Base-by-base conservation (phyloP, 2,113 vertebrate genomes). In the Clarias magur region DNA sequence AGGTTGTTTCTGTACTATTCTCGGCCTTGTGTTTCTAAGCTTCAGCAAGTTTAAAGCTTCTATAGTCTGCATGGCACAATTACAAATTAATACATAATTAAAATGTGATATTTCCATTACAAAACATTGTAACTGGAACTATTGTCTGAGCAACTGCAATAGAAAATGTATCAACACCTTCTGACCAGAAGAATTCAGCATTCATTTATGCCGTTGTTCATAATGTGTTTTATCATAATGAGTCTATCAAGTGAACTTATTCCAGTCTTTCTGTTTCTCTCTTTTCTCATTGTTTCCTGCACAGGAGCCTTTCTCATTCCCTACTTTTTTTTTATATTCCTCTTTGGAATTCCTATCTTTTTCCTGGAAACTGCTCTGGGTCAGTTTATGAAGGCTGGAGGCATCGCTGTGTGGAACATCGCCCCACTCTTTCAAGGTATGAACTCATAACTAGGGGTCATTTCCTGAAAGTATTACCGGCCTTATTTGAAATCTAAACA, bases 221-320 rank as follows among this genome's bases (percentile, higher is more conserved):
- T 27, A 11, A 72, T 72, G 30, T 38, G 6, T 3, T 16, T 38
- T 34, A 72, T 38, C 34, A 38, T 38, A 68, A 4, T 0, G 42
- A 73, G 10, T 27, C 12, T 27, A 17, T 16, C 0, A 79, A 59
- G 12, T 4, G 17, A n/a, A 34, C 16, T 56, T 2, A 79, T 56
- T 27, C 4, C 25, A 67, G 19, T 12, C 16, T 8, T 5, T 88
- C 65, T 42, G 27, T 84, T 54, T 76, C 11, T 80, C 13, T 79
- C 34, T 21, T 38, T 38, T 62, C 8, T 81, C 4, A 56, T 34
- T 63, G n/a, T 78, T 88, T 85, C 34, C 87, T 75, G 27, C 60
- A n/a, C 94, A 96, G 96, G 96, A 11, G 96, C 96, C 56, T 96
- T 96, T 92, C 94, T 96, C 48, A 96, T 96, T 91, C 96, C 96